Conservation (phyloP, 2,797 vertebrate species). For the Anomalospiza imberbis region DNA sequence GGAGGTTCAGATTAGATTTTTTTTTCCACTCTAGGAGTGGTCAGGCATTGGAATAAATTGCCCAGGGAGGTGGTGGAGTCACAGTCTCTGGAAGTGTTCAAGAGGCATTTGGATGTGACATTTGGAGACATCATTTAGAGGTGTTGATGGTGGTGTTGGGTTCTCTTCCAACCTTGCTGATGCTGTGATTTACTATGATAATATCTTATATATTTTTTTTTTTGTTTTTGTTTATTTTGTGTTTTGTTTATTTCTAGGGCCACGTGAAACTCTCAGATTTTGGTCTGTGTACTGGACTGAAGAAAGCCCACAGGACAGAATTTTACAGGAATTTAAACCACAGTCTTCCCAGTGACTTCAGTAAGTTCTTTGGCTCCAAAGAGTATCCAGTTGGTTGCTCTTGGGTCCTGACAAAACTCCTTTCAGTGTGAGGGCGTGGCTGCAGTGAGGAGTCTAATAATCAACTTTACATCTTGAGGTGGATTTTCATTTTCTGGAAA, state of each 20-base stretch:
- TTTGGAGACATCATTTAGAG: background rate
- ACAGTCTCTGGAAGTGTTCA: background rate
- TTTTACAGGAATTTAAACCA: constrained; percentile 98
- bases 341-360: constrained; percentile 95
- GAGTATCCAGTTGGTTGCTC: background rate
- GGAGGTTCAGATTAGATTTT: background rate
- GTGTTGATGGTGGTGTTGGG: background rate
- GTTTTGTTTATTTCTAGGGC: constrained; percentile 74
- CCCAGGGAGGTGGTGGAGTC: background rate
- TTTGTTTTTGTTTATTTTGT: background rate
- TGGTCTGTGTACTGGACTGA: constrained; percentile 95
- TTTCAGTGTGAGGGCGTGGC: background rate
- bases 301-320: constrained; percentile 96
- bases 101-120: background rate
- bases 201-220: background rate
- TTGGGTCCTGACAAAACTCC: background rate
- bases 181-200: background rate
- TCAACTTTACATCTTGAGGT: background rate
- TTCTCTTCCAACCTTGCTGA: background rate
- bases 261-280: constrained; percentile 98
- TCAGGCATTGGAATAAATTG: background rate
- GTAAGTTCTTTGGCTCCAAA: constrained; percentile 73
- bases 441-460: background rate
- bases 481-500: background rate
- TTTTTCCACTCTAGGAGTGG: background rate